phyloP scores from a whole-genome alignment of 2,888 invertebrate species.

The Chrysomela aeneicollis region DNA sequence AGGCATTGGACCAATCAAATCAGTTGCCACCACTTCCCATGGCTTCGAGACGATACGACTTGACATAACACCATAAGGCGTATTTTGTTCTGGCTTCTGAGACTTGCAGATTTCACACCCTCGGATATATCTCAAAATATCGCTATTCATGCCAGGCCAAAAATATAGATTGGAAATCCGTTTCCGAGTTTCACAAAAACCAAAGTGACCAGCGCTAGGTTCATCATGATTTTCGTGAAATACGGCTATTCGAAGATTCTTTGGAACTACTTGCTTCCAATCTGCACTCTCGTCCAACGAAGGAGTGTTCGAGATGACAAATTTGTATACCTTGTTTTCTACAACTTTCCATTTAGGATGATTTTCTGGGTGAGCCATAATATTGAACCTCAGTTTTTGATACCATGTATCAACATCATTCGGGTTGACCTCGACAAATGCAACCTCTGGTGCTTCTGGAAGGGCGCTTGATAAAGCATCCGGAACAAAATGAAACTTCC shows the following conservation, averaged over 20 bases:
- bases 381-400: conserved; percentile 5
- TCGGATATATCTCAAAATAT: conserved; percentile 21
- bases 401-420: conserved; percentile 31
- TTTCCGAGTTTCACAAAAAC: no score
- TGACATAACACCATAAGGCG: no score
- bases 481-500: conserved; percentile 22
- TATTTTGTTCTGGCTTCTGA: conserved; percentile 19
- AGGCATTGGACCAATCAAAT: conserved; percentile 29
- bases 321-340: no score
- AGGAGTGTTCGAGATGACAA: no score
- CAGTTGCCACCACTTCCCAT: conserved; percentile 22
- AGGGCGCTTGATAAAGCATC: conserved; percentile 20
- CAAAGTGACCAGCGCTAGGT: no score
- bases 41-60: conserved; percentile 10
- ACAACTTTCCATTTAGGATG: conserved; percentile 36
- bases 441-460: background rate
- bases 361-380: conserved; percentile 25
- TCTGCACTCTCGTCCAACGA: no score
- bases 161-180: no score
- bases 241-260: no score
- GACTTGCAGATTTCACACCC: conserved; percentile 26
- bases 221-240: no score
- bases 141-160: no score
- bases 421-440: no score
- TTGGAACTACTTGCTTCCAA: no score